Conservation (phyloP, 2,888 invertebrate species). For the Hypena proboscidalis region DNA sequence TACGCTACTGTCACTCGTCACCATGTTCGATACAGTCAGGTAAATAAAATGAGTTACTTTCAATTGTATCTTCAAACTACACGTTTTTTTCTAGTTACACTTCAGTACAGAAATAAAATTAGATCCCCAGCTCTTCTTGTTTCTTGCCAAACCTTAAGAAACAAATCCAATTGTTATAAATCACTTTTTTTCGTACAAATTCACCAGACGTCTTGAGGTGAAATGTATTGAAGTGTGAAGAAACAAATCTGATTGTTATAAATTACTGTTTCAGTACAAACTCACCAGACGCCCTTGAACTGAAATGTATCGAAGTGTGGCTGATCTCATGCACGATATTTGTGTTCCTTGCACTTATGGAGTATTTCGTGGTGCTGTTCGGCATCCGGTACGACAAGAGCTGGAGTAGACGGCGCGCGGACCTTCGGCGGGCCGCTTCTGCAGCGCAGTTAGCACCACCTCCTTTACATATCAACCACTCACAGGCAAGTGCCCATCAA, state of each 20-base stretch:
- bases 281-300: slow-evolving; percentile 86
- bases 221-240: no score
- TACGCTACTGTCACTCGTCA: slow-evolving; percentile 86
- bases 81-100: no score
- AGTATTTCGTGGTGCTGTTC: slow-evolving; percentile 87
- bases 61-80: no score
- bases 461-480: slow-evolving; percentile 76
- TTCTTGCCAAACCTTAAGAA: no score
- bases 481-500: slow-evolving; percentile 60
- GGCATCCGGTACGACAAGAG: slow-evolving; percentile 88
- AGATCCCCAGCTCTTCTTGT: no score
- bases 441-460: slow-evolving; percentile 75
- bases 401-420: slow-evolving; percentile 82
- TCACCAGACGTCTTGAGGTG: no score
- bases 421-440: slow-evolving; percentile 73
- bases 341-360: slow-evolving; percentile 87
- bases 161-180: no score
- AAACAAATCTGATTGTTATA: no score
- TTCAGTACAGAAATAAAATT: no score
- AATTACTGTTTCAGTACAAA: slow-evolving; percentile 79
- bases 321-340: slow-evolving; percentile 88
- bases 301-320: slow-evolving; percentile 88
- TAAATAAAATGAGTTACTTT: slow-evolving; percentile 42
- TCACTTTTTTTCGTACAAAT: no score
- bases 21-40: slow-evolving; percentile 89